Evolutionary conservation across 1,140 invertebrate genomes (phyloP), one percentile per base, ranked within the genome.

Genomic region (Drosophila parvula): DNA sequence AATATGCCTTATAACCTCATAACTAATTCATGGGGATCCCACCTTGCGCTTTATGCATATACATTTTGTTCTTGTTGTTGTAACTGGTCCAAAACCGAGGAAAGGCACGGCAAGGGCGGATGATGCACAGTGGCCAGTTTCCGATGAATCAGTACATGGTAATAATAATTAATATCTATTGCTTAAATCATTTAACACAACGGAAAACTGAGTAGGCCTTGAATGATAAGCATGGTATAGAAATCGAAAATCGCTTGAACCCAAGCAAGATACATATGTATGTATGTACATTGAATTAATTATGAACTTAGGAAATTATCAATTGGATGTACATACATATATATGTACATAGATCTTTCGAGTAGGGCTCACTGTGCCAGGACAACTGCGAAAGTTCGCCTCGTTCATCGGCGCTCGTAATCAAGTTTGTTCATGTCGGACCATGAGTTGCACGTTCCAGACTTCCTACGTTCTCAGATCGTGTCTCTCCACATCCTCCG

Each of bases 31-130:
- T 76, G 70, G 34, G 50, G 64, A 73, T 57, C 65, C 75, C 83
- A 79, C 65, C 79, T 86, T 64, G 62, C 69, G 45, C 74, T 75
- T 71, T 75, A 83, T 86, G 82, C 82, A 86, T 79, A 85, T 86
- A 81, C 62, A 86, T 71, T 64, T 78, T 64, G 60, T 55, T 60
- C 60, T 44, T 61, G 50, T 36, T 14, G 12, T 10, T 36, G 18
- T 36, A 53, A 59, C n/a, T 45, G 60, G 18, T 44, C 45, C 53
- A 47, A 50, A 43, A 0, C 44, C 38, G 16, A 38, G 9, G 30
- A 43, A 51, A 38, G 47, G 14, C 41, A 16, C 10, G 9, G 11
- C 10, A 60, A 18, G 61, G 9, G 12, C 2, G 9, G n/a, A 8
- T 32, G 34, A 38, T n/a, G 34, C 51, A 55, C 51, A 55, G 18